Conservation (phyloP, 92 coral and sea anemone species). For the Isaurus tuberculatus region DNA sequence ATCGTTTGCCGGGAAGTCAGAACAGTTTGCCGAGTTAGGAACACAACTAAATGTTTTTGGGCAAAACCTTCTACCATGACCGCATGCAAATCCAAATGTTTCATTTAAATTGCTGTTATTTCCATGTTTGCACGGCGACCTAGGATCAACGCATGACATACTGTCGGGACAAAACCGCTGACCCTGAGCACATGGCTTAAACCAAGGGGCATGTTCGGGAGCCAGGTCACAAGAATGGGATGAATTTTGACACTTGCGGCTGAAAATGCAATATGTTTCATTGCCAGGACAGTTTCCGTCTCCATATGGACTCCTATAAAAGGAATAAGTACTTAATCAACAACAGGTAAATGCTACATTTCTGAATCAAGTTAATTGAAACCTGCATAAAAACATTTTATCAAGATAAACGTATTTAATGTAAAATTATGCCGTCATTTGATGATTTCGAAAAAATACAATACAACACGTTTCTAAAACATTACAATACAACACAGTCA, state of each 20-base stretch:
- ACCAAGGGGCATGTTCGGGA: slow-evolving; percentile 17
- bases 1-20: slow-evolving; percentile 15
- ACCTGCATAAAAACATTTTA: too few relatives aligned
- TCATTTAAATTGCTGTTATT: slow-evolving; percentile 13
- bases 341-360: background rate
- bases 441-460: too few relatives aligned
- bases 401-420: background rate
- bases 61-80: background rate
- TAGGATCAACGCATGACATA: slow-evolving; percentile 13
- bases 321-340: too few relatives aligned
- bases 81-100: slow-evolving; percentile 39
- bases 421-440: too few relatives aligned
- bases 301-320: slow-evolving; percentile 34
- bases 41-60: slow-evolving; percentile 7
- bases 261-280: slow-evolving; percentile 21
- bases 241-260: slow-evolving; percentile 8
- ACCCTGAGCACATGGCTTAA: slow-evolving; percentile 10
- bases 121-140: background rate
- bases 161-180: slow-evolving; percentile 38
- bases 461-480: too few relatives aligned
- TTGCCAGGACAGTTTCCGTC: slow-evolving; percentile 26
- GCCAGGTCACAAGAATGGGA: background rate
- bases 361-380: too few relatives aligned
- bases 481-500: too few relatives aligned
- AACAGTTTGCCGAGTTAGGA: background rate